Evolutionary conservation across 2,113 vertebrate genomes (phyloP).

Genomic region (Oncorhynchus masou): DNA sequence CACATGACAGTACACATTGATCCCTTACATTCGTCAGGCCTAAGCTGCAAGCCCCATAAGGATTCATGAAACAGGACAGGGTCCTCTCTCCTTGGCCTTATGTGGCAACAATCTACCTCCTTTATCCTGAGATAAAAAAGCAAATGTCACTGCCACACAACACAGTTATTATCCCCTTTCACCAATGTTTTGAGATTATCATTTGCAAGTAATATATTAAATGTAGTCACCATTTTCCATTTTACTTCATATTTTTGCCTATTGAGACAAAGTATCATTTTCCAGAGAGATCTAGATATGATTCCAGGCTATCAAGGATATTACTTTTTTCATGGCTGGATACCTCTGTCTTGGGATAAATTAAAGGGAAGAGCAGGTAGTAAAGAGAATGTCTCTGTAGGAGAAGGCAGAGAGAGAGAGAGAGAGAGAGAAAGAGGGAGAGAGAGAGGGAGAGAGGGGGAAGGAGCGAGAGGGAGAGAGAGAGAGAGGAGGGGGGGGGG

Average conservation of each 20-base stretch:
- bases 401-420: neutral
- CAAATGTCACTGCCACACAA: neutral
- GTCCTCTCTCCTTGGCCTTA: neutral
- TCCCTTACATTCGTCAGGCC: too few relatives aligned
- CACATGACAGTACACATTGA: neutral
- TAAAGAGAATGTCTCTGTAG: neutral
- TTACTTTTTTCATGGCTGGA: neutral
- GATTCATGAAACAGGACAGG: neutral
- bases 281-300: too few relatives aligned
- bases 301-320: too few relatives aligned
- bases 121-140: neutral
- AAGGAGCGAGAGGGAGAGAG: too few relatives aligned
- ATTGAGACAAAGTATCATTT: too few relatives aligned
- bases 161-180: too few relatives aligned
- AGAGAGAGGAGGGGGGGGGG: fast-evolving
- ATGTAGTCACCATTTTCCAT: neutral
- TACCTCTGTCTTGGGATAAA: neutral
- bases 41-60: neutral
- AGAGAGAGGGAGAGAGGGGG: neutral
- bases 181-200: too few relatives aligned
- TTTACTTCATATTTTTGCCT: neutral
- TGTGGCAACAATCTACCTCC: neutral
- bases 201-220: neutral
- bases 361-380: neutral
- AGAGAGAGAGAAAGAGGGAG: too few relatives aligned